These are phyloP conservation scores for Ginglymostoma cirratum DNA, from an alignment of 2,113 vertebrate genomes.

Conservation along the genomic window DNA sequence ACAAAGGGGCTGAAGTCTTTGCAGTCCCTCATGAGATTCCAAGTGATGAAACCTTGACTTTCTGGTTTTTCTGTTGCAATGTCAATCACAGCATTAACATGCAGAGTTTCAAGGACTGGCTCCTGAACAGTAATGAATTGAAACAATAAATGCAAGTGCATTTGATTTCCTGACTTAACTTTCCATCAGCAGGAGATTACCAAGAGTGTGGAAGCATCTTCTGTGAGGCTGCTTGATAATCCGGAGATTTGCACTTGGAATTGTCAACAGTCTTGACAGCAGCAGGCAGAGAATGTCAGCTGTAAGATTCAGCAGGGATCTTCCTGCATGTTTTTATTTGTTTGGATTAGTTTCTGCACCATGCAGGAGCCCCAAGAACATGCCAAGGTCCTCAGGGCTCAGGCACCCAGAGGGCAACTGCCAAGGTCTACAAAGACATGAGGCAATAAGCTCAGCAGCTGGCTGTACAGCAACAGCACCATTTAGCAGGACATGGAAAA, in stretches of 20 bases:
- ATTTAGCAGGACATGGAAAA: too few relatives aligned
- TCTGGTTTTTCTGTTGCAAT: background rate
- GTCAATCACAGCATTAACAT: background rate
- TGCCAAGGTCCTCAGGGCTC: background rate
- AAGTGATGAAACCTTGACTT: background rate
- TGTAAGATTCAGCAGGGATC: background rate
- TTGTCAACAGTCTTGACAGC: background rate
- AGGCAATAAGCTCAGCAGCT: background rate
- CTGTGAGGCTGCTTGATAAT: background rate
- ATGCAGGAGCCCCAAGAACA: too few relatives aligned
- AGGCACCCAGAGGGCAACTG: background rate
- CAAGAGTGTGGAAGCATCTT: background rate
- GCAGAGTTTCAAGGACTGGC: background rate
- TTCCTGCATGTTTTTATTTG: background rate
- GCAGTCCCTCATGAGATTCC: background rate
- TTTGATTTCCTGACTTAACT: background rate
- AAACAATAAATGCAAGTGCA: background rate
- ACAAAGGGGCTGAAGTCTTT: background rate
- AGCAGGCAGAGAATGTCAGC: background rate
- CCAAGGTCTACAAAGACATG: background rate
- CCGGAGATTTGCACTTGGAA: background rate
- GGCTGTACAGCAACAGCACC: too few relatives aligned
- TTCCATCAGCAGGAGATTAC: background rate
- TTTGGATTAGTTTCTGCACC: background rate
- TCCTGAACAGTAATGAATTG: background rate